Evolutionary conservation across 2,888 invertebrate genomes (phyloP), one percentile per base, ranked within the genome.

Genomic region (Temnothorax ravouxi): DNA sequence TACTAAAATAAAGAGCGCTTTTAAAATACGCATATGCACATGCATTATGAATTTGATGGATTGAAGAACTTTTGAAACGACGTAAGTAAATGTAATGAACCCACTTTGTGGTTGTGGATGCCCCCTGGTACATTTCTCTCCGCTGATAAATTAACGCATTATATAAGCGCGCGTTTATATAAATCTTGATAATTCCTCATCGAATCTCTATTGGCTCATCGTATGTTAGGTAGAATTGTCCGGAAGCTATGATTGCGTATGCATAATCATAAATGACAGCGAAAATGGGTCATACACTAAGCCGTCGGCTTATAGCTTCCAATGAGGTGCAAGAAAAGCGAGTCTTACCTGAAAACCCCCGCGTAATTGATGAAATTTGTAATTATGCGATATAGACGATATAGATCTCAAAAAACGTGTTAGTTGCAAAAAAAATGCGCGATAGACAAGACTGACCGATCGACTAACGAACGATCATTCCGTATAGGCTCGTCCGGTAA

Each of bases 301-400:
- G 87, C 61, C 71, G 83, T 66, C 66, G 84, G 71, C 82, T 80
- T 79, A 80, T 69, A 77, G 81, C 66, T 86, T 84, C 61, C 47
- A 71, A 59, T 84, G 41, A 77, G 80, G 86, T 90, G 88, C 90
- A 83, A 84, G 9, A 83, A 88, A 90, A 89, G 86, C 87, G 86
- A 90, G 47, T 59, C 90, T 89, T 89, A 90, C 90, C 90, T 90
- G 89, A 82, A 66, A 64, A 82, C 76, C 83, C 86, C 87, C 85
- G 44, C 21, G 29, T 59, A 79, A 61, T 44, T n/a, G 52, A 69
- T 79, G 52, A 79, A 62, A 69, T 77, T 71, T 72, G 44, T 25
- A 62, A 72, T 62, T 69, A 54, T 59, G 29, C 25, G 18, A 76
- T 61, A 83, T 47, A 62, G 52, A 71, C 61, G 25, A 54, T 29